These are phyloP conservation scores for Xestia xanthographa DNA, from an alignment of 2,888 invertebrate species.

Conservation along the genomic window DNA sequence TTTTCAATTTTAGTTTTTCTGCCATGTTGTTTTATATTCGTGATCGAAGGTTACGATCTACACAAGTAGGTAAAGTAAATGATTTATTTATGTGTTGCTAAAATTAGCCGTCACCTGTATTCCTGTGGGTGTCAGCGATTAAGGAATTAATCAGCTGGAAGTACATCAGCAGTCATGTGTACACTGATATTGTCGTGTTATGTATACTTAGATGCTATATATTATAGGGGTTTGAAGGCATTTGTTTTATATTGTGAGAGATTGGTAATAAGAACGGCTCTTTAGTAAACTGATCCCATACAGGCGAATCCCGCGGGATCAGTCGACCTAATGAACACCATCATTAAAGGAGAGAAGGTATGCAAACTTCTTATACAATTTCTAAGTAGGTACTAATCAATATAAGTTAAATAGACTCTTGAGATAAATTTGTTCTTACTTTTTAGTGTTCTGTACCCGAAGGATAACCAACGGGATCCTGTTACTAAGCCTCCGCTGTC, in stretches of 20 bases:
- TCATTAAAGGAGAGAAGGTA: neutral
- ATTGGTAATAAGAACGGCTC: no score
- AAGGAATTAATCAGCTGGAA: constrained; percentile 48
- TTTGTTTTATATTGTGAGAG: neutral
- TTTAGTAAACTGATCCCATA: no score
- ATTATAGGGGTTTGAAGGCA: neutral
- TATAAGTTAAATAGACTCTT: neutral
- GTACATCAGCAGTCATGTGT: constrained; percentile 58
- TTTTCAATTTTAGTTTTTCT: constrained; percentile 21
- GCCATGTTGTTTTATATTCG: neutral
- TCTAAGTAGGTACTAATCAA: neutral
- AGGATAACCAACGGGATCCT: no score
- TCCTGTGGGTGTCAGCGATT: constrained; percentile 44
- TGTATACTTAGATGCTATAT: constrained; percentile 6
- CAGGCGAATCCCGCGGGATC: no score
- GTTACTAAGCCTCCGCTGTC: no score
- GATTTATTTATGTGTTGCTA: constrained; percentile 39
- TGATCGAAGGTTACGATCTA: constrained; percentile 3
- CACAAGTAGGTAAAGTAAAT: neutral
- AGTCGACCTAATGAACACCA: neutral
- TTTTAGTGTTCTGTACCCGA: neutral
- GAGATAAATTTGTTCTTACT: neutral
- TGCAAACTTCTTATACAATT: neutral
- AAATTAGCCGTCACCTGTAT: constrained; percentile 36
- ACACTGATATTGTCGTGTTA: constrained; percentile 22